A percentile compares a stretch with the other conserved stretches of the same genome.
phyloP scores from a whole-genome alignment of 2,888 invertebrate species.

The Acleris sparsana region DNA sequence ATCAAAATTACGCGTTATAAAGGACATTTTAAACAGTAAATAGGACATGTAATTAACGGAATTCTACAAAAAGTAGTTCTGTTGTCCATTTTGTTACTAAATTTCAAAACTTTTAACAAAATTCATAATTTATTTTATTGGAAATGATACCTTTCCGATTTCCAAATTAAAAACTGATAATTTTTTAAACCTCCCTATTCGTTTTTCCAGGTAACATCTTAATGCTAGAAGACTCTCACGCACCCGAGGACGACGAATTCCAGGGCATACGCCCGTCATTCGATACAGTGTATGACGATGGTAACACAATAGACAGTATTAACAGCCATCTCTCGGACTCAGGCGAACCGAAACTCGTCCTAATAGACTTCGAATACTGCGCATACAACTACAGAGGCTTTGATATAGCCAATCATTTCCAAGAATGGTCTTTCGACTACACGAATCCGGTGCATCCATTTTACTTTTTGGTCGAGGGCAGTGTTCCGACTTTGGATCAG shows the following conservation, averaged over 20 bases:
- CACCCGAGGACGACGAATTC: conserved; percentile 46
- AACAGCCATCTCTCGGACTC: conserved; percentile 64
- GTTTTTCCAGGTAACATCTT: conserved; percentile 79
- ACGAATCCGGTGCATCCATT: conserved; percentile 90
- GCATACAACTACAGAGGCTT: conserved; percentile 95
- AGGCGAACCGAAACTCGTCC: conserved; percentile 86
- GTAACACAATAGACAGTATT: conserved; percentile 67
- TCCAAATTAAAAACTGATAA: too few species aligned
- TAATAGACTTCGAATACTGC: conserved; percentile 97
- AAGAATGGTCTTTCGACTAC: conserved; percentile 96
- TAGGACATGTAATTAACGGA: too few species aligned
- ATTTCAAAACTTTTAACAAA: neutral
- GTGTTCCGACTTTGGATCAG: conserved; percentile 90
- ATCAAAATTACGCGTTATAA: too few species aligned
- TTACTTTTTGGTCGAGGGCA: conserved; percentile 86
- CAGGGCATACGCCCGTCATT: conserved; percentile 11
- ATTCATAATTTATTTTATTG: neutral
- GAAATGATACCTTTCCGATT: too few species aligned
- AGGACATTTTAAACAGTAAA: too few species aligned
- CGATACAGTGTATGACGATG: conserved; percentile 53
- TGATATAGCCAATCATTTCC: conserved; percentile 97
- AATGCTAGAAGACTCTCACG: conserved; percentile 66
- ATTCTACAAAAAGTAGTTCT: too few species aligned
- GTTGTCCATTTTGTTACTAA: too few species aligned
- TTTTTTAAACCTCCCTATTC: neutral